phyloP scores from a whole-genome alignment of 2,888 invertebrate genomes.

The Nephrotoma flavescens region DNA sequence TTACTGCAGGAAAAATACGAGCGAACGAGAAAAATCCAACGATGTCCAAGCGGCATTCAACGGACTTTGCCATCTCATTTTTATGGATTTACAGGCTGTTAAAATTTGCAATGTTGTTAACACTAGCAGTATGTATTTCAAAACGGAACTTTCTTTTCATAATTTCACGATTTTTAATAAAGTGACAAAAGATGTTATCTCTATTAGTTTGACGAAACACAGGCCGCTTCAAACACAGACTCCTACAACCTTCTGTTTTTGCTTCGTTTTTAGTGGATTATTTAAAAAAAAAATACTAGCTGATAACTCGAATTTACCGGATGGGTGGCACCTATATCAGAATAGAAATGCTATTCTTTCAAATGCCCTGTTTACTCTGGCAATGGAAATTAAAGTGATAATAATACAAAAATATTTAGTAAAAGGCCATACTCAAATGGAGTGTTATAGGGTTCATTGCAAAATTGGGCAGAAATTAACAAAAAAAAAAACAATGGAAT shows the following conservation, averaged over 20 bases:
- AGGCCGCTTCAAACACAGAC: too few relatives aligned
- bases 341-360: too few relatives aligned
- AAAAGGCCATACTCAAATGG: conserved; percentile 6
- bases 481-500: conserved; percentile 5
- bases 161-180: not conserved
- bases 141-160: not conserved
- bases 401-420: conserved; percentile 3
- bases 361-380: not conserved
- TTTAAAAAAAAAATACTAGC: not conserved
- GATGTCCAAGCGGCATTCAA: not conserved
- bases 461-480: conserved; percentile 4
- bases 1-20: not conserved
- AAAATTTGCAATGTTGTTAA: not conserved
- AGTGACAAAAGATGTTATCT: not conserved
- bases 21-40: not conserved
- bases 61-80: not conserved
- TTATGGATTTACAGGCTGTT: not conserved
- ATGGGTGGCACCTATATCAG: too few relatives aligned
- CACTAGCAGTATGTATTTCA: not conserved
- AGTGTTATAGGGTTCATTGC: conserved; percentile 6
- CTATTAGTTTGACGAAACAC: not conserved
- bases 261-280: not conserved
- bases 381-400: not conserved
- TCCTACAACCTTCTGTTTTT: not conserved
- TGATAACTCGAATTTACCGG: not conserved